Conservation (phyloP, 2,113 vertebrate genomes). For the Neopipo cinnamomea region DNA sequence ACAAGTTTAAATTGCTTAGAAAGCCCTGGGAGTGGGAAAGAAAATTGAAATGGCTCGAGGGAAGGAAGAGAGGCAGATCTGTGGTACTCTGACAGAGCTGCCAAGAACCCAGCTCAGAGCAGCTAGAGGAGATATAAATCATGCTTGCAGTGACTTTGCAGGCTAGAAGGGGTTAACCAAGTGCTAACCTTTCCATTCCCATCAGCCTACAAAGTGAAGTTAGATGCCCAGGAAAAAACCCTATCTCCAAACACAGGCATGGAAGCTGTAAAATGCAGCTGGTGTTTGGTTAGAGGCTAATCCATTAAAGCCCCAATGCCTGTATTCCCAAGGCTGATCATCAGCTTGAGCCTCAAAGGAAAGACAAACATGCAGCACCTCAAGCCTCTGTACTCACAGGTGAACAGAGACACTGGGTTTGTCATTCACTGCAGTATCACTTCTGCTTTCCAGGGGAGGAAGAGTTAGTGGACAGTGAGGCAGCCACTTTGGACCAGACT, state of each 20-base stretch:
- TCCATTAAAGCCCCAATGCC: neutral
- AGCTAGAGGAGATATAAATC: neutral
- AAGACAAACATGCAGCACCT: neutral
- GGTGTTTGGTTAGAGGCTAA: neutral
- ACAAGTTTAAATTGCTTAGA: neutral
- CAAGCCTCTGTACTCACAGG: neutral
- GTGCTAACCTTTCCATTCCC: neutral
- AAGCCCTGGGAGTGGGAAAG: neutral
- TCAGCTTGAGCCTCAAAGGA: neutral
- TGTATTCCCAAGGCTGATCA: neutral
- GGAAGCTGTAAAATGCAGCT: neutral
- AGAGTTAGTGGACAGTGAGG: neutral
- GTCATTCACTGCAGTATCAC: neutral
- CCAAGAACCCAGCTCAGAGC: neutral
- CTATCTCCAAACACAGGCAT: neutral
- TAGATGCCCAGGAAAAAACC: neutral
- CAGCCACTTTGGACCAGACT: neutral
- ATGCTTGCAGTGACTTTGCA: neutral
- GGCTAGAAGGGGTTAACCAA: neutral
- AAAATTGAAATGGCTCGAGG: neutral
- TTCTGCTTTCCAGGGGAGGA: neutral
- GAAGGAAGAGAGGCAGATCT: neutral
- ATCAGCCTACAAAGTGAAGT: neutral
- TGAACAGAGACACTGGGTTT: neutral
- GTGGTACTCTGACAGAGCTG: neutral